Conservation (phyloP, 2,797 vertebrate genomes). For the Tiaroga cobitis region DNA sequence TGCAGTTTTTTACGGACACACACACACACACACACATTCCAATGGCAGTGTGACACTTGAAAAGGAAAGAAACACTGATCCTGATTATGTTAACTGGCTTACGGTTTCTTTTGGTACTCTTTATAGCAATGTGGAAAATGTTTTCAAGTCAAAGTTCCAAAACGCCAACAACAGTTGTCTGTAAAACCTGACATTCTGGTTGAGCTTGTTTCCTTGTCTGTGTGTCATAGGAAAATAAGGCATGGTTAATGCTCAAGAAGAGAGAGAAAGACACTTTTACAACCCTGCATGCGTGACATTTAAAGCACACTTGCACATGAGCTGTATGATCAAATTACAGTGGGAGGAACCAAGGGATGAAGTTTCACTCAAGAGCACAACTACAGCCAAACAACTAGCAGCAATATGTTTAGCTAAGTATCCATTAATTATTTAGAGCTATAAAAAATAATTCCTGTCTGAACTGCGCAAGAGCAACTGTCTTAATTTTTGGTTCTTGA, state of each 20-base stretch:
- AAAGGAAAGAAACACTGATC: not conserved
- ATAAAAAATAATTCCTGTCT: not conserved
- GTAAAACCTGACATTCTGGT: conserved; percentile 19
- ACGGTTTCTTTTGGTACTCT: conserved; percentile 1
- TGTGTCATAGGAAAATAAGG: not conserved
- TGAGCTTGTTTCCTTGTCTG: conserved; percentile 7
- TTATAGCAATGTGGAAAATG: conserved; percentile 2
- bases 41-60: not conserved
- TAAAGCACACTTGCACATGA: conserved; percentile 71
- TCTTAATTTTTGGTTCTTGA: not conserved
- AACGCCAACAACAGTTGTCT: not conserved
- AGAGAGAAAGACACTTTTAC: conserved; percentile 59
- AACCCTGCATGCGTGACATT: conserved; percentile 71
- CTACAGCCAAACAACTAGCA: not conserved
- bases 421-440: not conserved
- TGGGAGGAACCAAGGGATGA: conserved; percentile 65
- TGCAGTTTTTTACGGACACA: not conserved
- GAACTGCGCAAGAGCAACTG: not conserved
- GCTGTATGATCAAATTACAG: conserved; percentile 76
- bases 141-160: conserved; percentile 15
- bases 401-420: not conserved
- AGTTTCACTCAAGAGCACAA: conserved; percentile 61
- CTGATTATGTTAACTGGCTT: conserved; percentile 1
- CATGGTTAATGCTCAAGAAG: conserved; percentile 61
- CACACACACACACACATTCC: not conserved